Evolutionary conservation across 2,797 vertebrate genomes (phyloP).

Genomic region (Malurus splendens): DNA sequence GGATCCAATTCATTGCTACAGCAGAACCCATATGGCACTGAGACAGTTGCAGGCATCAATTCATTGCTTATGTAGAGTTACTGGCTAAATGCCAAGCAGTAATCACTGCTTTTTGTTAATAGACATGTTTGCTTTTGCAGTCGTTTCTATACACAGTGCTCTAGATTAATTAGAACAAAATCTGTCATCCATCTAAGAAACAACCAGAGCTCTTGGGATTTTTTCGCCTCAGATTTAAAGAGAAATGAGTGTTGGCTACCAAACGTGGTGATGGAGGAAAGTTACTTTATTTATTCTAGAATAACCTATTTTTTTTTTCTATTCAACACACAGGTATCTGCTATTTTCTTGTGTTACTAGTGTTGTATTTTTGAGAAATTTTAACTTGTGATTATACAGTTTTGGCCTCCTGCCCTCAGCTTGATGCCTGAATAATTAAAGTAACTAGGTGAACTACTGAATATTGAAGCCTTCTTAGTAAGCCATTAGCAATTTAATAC

Average conservation of each 20-base stretch:
- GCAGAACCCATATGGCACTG: slow-evolving; percentile 87
- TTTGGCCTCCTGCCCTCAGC: neutral
- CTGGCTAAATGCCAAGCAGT: slow-evolving; percentile 78
- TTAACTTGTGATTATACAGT: neutral
- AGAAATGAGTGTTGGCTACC: slow-evolving; percentile 2
- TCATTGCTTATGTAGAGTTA: slow-evolving; percentile 76
- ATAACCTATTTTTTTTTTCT: neutral
- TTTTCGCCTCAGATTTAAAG: slow-evolving; percentile 51
- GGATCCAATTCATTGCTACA: slow-evolving; percentile 84
- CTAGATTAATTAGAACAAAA: slow-evolving; percentile 81
- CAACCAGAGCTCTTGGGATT: slow-evolving; percentile 51
- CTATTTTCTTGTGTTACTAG: neutral
- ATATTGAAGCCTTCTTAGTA: neutral
- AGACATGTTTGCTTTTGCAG: slow-evolving; percentile 87
- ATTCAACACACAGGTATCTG: neutral
- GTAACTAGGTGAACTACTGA: neutral
- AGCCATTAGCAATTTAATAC: neutral
- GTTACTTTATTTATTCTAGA: slow-evolving; percentile 13
- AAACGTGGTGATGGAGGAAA: neutral
- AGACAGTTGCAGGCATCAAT: slow-evolving; percentile 76
- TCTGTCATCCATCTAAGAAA: slow-evolving; percentile 77
- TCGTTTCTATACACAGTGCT: slow-evolving; percentile 77
- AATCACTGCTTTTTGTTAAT: slow-evolving; percentile 82
- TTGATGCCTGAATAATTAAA: neutral
- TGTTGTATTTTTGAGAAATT: neutral